These are phyloP conservation scores for Esox lucius DNA, from an alignment of 2,797 vertebrate genomes.

Conservation along the genomic window DNA sequence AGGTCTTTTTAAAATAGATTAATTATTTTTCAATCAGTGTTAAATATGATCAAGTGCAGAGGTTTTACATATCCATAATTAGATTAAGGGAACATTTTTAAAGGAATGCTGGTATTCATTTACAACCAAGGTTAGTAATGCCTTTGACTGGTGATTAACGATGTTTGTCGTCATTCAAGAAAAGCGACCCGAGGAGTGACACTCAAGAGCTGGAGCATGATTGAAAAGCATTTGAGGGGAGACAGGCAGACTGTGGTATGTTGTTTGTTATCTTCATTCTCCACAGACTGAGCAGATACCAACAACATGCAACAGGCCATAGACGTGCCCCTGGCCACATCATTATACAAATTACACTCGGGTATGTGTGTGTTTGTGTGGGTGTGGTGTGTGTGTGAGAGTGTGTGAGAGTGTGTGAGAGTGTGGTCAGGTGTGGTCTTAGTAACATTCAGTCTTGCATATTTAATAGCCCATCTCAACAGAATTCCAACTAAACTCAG, in stretches of 20 bases:
- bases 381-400: background rate
- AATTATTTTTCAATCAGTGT: no score
- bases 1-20: no score
- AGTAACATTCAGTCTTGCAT: background rate
- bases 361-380: slow-evolving; percentile 7
- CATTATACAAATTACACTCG: background rate
- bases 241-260: background rate
- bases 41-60: no score
- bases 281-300: background rate
- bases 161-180: background rate
- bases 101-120: background rate
- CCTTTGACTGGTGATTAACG: background rate
- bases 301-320: background rate
- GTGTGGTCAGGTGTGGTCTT: background rate
- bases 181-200: background rate
- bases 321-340: background rate
- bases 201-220: background rate
- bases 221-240: background rate
- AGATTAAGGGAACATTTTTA: background rate
- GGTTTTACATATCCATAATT: background rate
- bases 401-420: background rate
- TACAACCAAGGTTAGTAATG: background rate
- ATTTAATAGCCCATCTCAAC: background rate
- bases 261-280: background rate
- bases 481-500: background rate